Conservation (phyloP, 1,140 invertebrate genomes). For the Radopholus similis region DNA sequence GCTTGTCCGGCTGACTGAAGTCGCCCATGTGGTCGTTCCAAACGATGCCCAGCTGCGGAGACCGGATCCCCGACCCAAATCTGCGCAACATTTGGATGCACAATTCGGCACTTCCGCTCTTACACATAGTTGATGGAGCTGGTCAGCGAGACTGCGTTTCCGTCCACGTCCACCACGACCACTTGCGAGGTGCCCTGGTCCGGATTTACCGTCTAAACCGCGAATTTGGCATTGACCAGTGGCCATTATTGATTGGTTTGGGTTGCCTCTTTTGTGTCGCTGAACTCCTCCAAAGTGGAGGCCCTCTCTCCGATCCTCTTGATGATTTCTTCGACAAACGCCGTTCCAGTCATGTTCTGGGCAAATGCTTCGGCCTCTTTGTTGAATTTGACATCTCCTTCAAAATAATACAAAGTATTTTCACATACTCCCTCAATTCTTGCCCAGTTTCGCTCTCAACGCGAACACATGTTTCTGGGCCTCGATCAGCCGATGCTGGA, state of each 20-base stretch:
- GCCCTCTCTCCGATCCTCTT: slow-evolving; percentile 27
- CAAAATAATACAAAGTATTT: slow-evolving; percentile 58
- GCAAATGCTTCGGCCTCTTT: slow-evolving; percentile 62
- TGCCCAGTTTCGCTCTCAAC: slow-evolving; percentile 66
- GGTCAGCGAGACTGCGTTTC: slow-evolving; percentile 85
- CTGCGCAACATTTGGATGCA: slow-evolving; percentile 62
- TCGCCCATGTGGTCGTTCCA: slow-evolving; percentile 93
- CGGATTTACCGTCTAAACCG: background rate
- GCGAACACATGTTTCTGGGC: slow-evolving; percentile 86
- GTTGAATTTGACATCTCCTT: slow-evolving; percentile 77
- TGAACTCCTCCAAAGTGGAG: slow-evolving; percentile 22
- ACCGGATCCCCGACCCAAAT: slow-evolving; percentile 73
- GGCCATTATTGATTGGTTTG: background rate
- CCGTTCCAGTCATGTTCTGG: slow-evolving; percentile 41
- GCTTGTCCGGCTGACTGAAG: slow-evolving; percentile 74
- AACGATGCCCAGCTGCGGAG: slow-evolving; percentile 78
- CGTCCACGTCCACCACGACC: slow-evolving; percentile 76
- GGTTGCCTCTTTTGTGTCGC: slow-evolving; percentile 9
- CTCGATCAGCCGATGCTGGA: slow-evolving; percentile 80
- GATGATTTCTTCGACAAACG: slow-evolving; percentile 41
- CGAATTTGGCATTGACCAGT: slow-evolving; percentile 3
- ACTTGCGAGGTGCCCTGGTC: slow-evolving; percentile 78
- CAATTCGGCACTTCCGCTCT: background rate
- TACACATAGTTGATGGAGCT: slow-evolving; percentile 81
- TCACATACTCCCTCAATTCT: slow-evolving; percentile 9